These are phyloP conservation scores for Helogale parvula DNA, from an alignment of 2,113 vertebrate species.

Conservation along the genomic window DNA sequence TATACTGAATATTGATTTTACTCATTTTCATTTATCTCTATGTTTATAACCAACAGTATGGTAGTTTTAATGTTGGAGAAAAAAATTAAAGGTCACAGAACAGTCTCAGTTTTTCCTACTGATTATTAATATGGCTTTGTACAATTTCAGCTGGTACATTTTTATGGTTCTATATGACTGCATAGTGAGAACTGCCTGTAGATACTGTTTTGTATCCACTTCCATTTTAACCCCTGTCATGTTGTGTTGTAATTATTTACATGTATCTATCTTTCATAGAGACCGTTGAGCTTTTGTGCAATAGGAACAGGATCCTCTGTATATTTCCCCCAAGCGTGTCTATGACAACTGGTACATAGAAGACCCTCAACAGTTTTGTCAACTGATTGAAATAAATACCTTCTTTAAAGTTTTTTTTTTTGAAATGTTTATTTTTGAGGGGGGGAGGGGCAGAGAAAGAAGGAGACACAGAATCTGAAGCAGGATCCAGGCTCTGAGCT, in stretches of 20 bases:
- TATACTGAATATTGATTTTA: neutral
- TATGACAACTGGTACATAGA: neutral
- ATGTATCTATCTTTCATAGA: neutral
- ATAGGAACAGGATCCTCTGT: neutral
- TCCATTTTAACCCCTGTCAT: neutral
- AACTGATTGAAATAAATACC: neutral
- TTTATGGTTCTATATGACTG: neutral
- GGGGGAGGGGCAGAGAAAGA: too few relatives aligned
- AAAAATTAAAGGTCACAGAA: neutral
- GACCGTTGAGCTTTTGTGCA: neutral
- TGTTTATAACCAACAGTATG: neutral
- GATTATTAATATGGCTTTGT: neutral
- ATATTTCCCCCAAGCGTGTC: neutral
- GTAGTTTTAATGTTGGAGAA: neutral
- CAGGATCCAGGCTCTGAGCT: too few relatives aligned
- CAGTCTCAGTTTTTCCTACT: neutral
- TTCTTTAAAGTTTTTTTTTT: neutral
- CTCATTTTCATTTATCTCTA: neutral
- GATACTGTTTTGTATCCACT: neutral
- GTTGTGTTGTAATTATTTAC: neutral
- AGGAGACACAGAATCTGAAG: too few relatives aligned
- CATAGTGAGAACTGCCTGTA: neutral
- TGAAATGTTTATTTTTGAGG: too few relatives aligned
- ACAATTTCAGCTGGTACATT: neutral
- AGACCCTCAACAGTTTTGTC: neutral